Evolutionary conservation across 1,140 invertebrate genomes (phyloP), one percentile per base, ranked within the genome.

Genomic region (Phortica variegata): DNA sequence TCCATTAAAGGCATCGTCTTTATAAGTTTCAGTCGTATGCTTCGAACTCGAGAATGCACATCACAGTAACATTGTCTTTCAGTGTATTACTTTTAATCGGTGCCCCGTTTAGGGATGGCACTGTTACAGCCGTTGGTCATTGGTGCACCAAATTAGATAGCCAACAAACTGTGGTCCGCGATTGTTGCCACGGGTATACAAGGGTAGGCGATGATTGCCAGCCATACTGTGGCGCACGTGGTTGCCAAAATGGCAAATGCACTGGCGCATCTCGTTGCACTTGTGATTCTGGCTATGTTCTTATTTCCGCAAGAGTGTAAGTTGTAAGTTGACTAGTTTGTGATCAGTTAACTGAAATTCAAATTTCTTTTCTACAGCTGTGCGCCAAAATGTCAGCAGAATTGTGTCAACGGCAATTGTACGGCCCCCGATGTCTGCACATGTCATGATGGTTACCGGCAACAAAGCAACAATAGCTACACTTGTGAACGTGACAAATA

Each of bases 331-430:
- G 0, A 65, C 69, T 0, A 42, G 58, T n/a, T 10, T 42, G 3
- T 87, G 85, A 65, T 78, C 16, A 85, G 84, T 55, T 80, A 79
- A 50, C 60, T 77, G 23, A 81, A 81, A 37, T 81, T 81, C 48
- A 78, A 83, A 16, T 69, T 48, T 37, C 8, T 3, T 21, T 56
- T 1, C 81, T 80, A 49, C 44, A 56, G 1, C 60, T 72, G 12
- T 45, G 41, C 66, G 63, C 26, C 31, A 36, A 8, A 20, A 21
- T 8, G 17, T 6, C 10, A 36, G 32, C 2, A 9, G 3, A 29
- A 4, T 10, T 69, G 65, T 43, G 21, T 47, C 6, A 65, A 65
- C 26, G 80, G 75, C 0, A 71, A 65, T 0, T 82, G 81, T 46
- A 56, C 77, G 3, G 73, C 69, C 0, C 79, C 78, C 0, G 52